Conservation (phyloP, 2,113 vertebrate species). For the Mellivora capensis region DNA sequence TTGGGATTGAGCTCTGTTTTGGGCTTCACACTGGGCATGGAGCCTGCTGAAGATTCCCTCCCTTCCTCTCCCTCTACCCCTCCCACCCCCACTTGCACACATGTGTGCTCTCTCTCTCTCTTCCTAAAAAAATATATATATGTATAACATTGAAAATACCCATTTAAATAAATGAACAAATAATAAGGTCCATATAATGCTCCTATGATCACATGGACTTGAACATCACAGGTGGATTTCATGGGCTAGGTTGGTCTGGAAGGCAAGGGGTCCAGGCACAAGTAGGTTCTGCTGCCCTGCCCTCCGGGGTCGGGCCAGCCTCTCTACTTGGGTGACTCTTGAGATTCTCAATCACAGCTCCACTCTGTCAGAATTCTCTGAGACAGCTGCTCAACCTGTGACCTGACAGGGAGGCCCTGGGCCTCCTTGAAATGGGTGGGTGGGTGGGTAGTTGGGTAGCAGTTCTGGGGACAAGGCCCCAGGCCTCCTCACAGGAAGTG, state of each 20-base stretch:
- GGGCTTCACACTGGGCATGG: not conserved
- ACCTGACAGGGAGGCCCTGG: not conserved
- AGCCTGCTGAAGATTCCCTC: not conserved
- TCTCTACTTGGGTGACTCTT: not conserved
- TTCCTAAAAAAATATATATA: not conserved
- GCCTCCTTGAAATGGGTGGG: not conserved
- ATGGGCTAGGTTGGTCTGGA: not conserved
- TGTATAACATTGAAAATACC: not conserved
- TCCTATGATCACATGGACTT: not conserved
- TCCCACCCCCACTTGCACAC: not conserved
- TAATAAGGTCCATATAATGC: rapidly evolving
- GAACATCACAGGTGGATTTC: not conserved
- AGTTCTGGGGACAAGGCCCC: not conserved
- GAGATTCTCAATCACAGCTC: rapidly evolving
- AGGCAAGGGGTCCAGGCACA: too few species aligned
- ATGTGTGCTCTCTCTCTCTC: not conserved
- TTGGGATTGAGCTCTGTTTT: not conserved
- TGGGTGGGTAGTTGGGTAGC: too few species aligned
- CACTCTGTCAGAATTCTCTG: not conserved
- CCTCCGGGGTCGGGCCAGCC: not conserved
- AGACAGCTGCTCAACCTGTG: not conserved
- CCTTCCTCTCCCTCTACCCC: not conserved
- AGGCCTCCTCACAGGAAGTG: not conserved
- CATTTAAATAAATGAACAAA: not conserved
- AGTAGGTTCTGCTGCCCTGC: not conserved